Evolutionary conservation across 2,888 invertebrate species (phyloP), one percentile per base, ranked within the genome.

Genomic region (Oscheius sp.): DNA sequence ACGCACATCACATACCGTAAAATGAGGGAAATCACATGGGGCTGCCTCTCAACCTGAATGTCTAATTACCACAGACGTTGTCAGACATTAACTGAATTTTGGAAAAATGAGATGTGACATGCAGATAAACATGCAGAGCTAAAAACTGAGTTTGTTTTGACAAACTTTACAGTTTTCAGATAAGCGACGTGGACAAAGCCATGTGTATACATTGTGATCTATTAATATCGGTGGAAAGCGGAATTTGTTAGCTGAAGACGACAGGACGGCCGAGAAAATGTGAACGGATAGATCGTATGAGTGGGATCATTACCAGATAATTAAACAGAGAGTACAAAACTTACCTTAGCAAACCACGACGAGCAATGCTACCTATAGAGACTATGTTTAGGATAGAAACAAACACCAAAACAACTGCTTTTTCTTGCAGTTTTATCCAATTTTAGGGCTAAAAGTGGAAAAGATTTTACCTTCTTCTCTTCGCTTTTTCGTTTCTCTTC

Each of bases 331-430:
- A 59, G 41, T 59, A 41, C 30, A n/a, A 59, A 59, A 59, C 59
- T 59, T 59, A 59, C 59, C 59, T 59, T 44, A 59, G 59, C 59
- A 59, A 41, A 59, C 41, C 59, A 59, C 59, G 59, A 59, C 59
- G 59, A 59, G 44, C 59, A 59, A 59, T 59, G 59, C 59, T 59
- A 59, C 59, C 59, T 59, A 59, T 59, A 59, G 59, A 59, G 59
- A 59, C 59, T 54, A 59, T 44, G 44, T 59, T 44, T 59, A 59
- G 44, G 41, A 24, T 59, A 17, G 41, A 41, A 44, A 44, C 44
- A 59, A 59, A 59, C 44, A 44, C 14, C 44, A 44, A n/a, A 59
- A 26, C 22, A n/a, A 26, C 59, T 33, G 36, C 41, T 14, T 17
- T 38, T 47, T 59, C 38, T 22, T 36, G 50, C 67, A 28, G 44